These are phyloP conservation scores for Meghimatium bilineatum DNA, from an alignment of 2,888 invertebrate genomes.

Conservation along the genomic window DNA sequence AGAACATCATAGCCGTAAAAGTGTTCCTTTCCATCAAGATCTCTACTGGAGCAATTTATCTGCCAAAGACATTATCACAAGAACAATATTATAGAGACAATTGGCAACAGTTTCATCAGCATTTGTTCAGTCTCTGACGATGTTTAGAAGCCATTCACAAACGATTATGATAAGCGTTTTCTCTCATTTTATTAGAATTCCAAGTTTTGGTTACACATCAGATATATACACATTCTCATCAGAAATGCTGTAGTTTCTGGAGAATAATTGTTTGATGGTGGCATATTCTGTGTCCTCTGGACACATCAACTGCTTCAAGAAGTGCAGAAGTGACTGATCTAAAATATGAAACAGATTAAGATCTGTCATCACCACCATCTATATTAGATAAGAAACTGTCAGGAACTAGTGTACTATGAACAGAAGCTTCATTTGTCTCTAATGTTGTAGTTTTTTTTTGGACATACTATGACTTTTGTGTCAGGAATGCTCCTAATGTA, in stretches of 20 bases:
- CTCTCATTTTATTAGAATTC: neutral
- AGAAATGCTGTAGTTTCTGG: neutral
- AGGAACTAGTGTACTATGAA: neutral
- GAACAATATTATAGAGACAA: no score
- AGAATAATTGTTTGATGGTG: neutral
- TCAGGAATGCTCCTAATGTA: constrained; percentile 50
- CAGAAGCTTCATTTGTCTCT: neutral
- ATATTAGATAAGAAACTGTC: neutral
- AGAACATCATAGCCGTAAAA: no score
- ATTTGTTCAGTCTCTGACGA: neutral
- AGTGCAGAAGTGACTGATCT: neutral
- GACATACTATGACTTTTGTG: constrained; percentile 44
- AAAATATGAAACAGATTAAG: neutral
- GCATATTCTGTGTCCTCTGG: neutral
- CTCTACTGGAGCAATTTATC: no score
- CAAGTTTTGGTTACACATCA: neutral
- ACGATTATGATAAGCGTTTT: neutral
- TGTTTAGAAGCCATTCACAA: neutral
- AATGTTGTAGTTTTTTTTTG: no score
- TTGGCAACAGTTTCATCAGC: neutral
- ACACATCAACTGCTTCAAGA: neutral
- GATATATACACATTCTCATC: neutral
- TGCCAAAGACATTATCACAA: no score
- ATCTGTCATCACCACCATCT: neutral
- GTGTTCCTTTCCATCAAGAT: no score